Evolutionary conservation across 2,888 invertebrate genomes (phyloP), one percentile per base, ranked within the genome.

Genomic region (Epirrhoe tristata): DNA sequence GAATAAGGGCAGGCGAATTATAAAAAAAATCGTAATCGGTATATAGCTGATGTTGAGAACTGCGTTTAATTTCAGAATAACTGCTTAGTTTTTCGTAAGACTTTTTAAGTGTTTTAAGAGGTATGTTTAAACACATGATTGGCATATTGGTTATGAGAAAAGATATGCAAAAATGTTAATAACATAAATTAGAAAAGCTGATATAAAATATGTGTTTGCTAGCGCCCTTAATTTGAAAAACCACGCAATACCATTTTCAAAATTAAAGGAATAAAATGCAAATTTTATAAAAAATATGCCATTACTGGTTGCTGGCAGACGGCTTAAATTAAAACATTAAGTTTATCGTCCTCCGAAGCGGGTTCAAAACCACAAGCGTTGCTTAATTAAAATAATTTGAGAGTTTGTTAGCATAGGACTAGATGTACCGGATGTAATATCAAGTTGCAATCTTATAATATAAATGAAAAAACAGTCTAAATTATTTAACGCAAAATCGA

Each of bases 261-360:
- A 57, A 48, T 63, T 16, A 58, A 53, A n/a, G 8, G 32, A 61
- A 14, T 31, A 58, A 63, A 56, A 67, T 67, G 67, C 56, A 56
- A 67, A 67, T 63, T 58, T 67, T 52, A 32, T 58, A 63, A 63
- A 24, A 63, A 67, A 52, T 59, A 43, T n/a, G 24, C 39, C 10
- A 53, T 62, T 32, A 48, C 59, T 34, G 54, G 56, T 31, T 48
- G 58, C 46, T 34, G 14, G 34, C 61, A 46, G 58, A 61, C 52
- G 52, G 58, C 34, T 53, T 32, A 63, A 63, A 67, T 67, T 59
- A 63, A 67, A 67, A 63, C 59, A 63, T 63, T 63, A 59, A 54
- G 14, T 58, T 58, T 48, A 63, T 59, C 52, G 58, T 58, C 50
- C 2, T 31, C 10, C 32, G 39, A 54, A 24, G 31, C 50, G n/a